Base-by-base conservation (phyloP, 2,113 vertebrate genomes). In the Callipepla californica region DNA sequence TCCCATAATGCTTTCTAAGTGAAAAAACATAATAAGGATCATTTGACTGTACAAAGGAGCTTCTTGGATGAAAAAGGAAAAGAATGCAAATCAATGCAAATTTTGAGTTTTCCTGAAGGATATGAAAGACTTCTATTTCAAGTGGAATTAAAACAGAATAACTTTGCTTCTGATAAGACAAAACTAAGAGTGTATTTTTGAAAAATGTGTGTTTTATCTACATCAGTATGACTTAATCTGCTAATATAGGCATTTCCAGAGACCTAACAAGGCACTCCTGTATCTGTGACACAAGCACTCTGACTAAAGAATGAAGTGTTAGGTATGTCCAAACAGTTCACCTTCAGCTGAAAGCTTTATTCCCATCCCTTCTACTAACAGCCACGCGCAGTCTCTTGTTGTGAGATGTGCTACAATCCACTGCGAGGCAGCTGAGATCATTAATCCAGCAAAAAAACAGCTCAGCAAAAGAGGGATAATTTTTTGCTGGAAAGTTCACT, bases 401-500 rank as follows among this genome's bases (percentile, higher is more conserved):
- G 73, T 79, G 81, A 87, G 13, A 62, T 91, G 77, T 53, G 67
- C 81, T 84, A 58, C 20, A 15, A 47, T 65, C 22, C 45, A 87
- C 57, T 63, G 51, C 1, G 9, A 89, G 80, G 50, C 73, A 90
- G 86, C 65, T 93, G 73, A 93, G 83, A n/a, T 70, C 65, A 67
- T 50, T 95, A 92, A 86, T 93, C 84, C 77, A 84, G 51, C 32
- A 74, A 69, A 86, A 92, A 93, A 95, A 94, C 14, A 90, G 77
- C 68, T 61, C 50, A 86, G 77, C 44, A 89, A 92, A 93, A 89
- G 55, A 58, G 77, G 68, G 86, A 67, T 89, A 90, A 90, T 90
- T 90, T 95, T 88, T 77, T 84, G 69, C 89, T 84, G 77, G 89
- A 92, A 94, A 80, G 61, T 92, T 95, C 81, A 87, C 15, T 87